These are phyloP conservation scores for Pseudopleuronectes americanus DNA, from an alignment of 2,797 vertebrate genomes.

Conservation along the genomic window DNA sequence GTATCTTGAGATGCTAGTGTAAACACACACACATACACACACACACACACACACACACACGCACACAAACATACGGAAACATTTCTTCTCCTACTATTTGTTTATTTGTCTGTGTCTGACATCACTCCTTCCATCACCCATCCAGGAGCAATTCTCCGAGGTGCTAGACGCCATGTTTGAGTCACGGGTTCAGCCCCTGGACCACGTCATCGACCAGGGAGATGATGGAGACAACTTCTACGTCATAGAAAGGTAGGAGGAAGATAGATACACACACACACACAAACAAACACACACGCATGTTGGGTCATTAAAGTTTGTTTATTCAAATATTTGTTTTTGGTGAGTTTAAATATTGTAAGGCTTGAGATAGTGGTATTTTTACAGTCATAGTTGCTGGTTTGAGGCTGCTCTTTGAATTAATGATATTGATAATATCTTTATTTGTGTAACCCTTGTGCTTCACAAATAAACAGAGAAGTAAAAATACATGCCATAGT, in stretches of 20 bases:
- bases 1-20: no score
- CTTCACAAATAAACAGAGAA: no score
- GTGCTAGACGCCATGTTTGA: slow-evolving; percentile 99
- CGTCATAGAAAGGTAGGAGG: slow-evolving; percentile 91
- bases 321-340: slow-evolving; percentile 7
- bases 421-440: no score
- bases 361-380: no score
- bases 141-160: slow-evolving; percentile 96
- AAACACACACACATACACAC: no score
- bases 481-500: no score
- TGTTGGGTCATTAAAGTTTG: slow-evolving; percentile 4
- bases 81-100: not conserved
- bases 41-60: no score
- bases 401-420: not conserved
- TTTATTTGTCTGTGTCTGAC: slow-evolving; percentile 24
- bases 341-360: not conserved
- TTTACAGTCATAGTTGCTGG: no score
- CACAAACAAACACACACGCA: no score
- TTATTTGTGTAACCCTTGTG: no score
- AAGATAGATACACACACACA: no score
- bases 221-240: slow-evolving; percentile 99
- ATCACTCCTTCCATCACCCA: not conserved
- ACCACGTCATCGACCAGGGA: slow-evolving; percentile 98
- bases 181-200: slow-evolving; percentile 88
- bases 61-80: not conserved